These are phyloP conservation scores for Yoshiicerus persimilis DNA, from an alignment of 1,140 invertebrate species.

Conservation along the genomic window DNA sequence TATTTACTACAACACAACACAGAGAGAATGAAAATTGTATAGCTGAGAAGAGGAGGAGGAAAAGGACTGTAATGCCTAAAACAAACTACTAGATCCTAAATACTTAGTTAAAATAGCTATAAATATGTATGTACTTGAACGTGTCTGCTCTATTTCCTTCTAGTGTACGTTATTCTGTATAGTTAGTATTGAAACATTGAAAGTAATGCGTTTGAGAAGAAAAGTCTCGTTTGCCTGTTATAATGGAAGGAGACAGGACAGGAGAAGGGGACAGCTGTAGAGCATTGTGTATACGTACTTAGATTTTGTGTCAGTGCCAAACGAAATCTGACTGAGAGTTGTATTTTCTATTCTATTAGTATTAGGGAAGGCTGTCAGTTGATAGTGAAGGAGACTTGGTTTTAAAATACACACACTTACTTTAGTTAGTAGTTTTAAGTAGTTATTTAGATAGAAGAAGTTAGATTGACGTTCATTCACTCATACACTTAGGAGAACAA, in stretches of 20 bases:
- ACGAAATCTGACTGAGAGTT: neutral
- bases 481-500: neutral
- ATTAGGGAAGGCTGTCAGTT: neutral
- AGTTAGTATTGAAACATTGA: no score
- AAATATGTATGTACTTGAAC: neutral
- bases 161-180: no score
- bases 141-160: neutral
- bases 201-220: neutral
- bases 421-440: neutral
- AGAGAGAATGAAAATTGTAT: no score
- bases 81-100: neutral
- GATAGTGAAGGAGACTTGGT: neutral
- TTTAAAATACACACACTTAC: neutral
- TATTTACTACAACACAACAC: neutral
- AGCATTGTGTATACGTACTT: neutral
- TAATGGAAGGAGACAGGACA: neutral
- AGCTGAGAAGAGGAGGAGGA: no score
- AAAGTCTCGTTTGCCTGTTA: neutral
- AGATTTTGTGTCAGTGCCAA: neutral
- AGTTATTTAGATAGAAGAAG: neutral
- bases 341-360: neutral
- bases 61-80: neutral
- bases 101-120: neutral
- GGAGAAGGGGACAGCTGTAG: no score
- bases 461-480: conserved; percentile 3